Base-by-base conservation (phyloP, 1,140 invertebrate species). In the Neuroterus valhalla region DNA sequence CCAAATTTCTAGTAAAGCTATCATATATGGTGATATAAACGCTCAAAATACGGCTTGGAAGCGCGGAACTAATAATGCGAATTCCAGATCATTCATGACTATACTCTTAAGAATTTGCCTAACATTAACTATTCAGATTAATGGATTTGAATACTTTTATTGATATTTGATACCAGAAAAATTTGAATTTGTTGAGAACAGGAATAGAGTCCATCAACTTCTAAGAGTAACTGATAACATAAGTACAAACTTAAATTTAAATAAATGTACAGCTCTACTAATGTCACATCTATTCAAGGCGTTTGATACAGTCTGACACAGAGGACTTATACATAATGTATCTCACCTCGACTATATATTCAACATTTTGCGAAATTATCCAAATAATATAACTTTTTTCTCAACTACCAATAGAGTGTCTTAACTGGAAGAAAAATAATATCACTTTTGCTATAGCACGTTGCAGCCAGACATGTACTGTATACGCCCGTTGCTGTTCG, bases 281-380 rank as follows among this genome's bases (percentile, higher is more conserved):
- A 42, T 84, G 19, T 71, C 85, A 5, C 85, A 88, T 75, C 81
- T 85, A 3, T 76, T 84, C 70, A 85, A 84, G 62, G 81, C 84
- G 0, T 85, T 85, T 50, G 79, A 85, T 69, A 76, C 66, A n/a
- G 76, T 85, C 10, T 81, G 75, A 74, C 74, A 73, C 26, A 68
- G 73, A 11, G 80, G 78, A 0, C 31, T 85, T 0, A 77, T 85
- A 2, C 31, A 70, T 21, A 84, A 84, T 73, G 17, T 86, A 2
- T 17, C 68, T 1, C 10, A 68, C 10, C 12, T 23, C 77, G 70
- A n/a, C 10, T 45, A 4, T 70, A 77, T 19, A 6, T 82, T 5
- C 0, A 81, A 79, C 77, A 66, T 84, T 14, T 81, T 81, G 19
- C 6, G 74, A 21, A 78, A 26, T 17, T 81, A 12, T 81, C 83